Base-by-base conservation (phyloP, 1,140 invertebrate species). In the Nylanderia fulva region DNA sequence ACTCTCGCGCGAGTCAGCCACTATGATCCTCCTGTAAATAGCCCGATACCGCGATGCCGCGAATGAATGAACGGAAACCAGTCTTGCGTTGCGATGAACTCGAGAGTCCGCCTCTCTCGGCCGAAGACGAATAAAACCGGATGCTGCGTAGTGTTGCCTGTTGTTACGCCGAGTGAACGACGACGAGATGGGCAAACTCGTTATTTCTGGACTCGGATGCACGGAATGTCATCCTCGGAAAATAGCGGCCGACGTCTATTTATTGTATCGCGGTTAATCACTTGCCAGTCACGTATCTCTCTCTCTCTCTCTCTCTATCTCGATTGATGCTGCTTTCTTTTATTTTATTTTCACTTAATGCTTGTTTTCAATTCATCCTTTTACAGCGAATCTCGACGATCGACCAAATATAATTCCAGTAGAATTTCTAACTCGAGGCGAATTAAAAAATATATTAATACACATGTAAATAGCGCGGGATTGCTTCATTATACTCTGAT, bases 41-140 rank as follows among this genome's bases (percentile, higher is more conserved):
- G 1, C 21, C 36, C 77, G 66, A 82, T 72, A 58, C 45, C 45
- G 45, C 24, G n/a, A n/a, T n/a, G 36, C 64, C 52, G 66, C 66
- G 52, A n/a, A 72, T 72, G 77, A 82, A 82, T 82, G 77, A 82
- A 82, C 56, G 66, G 27, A 72, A 82, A 82, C 77, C 77, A 82
- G 77, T 82, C 66, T 45, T n/a, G 48, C 33, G 48, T 56, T 45
- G 64, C 64, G 68, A 71, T 33, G 66, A 58, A 39, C 33, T 21
- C 29, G 63, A 52, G 63, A 52, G 13, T 56, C 11, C 48, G 63
- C 64, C 64, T 72, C 64, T 72, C 60, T 64, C 39, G 36, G 48
- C 24, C 52, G 36, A 71, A 58, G 77, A 6, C 36, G 64, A 71
- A 71, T 42, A 72, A 72, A 82, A 82, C 77, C 77, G 77, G 77